phyloP scores from a whole-genome alignment of 1,140 invertebrate species.

The Sinonovacula constricta region DNA sequence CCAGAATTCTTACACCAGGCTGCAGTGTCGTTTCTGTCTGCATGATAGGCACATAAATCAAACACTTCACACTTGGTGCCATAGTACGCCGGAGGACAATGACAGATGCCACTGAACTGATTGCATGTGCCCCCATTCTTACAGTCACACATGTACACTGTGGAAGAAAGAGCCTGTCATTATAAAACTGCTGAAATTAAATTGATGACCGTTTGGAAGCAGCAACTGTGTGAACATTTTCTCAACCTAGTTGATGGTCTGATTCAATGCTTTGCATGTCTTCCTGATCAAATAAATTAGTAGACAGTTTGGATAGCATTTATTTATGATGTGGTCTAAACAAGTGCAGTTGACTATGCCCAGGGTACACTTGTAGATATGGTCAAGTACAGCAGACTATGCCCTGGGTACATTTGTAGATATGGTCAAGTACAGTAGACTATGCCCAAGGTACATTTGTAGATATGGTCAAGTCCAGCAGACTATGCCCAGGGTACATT shows the following conservation, averaged over 20 bases:
- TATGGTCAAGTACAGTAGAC: no score
- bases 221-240: background rate
- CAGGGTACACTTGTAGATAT: no score
- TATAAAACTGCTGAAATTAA: background rate
- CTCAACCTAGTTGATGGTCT: background rate
- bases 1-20: conserved; percentile 55
- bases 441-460: no score
- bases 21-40: conserved; percentile 52
- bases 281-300: background rate
- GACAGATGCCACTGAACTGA: conserved; percentile 86
- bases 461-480: no score
- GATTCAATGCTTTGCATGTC: background rate
- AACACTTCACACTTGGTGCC: conserved; percentile 73
- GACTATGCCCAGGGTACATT: no score
- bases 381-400: no score
- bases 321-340: no score
- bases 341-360: no score
- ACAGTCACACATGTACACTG: conserved; percentile 85
- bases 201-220: background rate
- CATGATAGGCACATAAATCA: conserved; percentile 67
- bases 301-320: no score
- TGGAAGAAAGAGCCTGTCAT: background rate
- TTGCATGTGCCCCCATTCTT: conserved; percentile 92
- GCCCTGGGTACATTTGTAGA: no score
- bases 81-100: conserved; percentile 69